These are phyloP conservation scores for Ctenochaetus hawaiiensis DNA, from an alignment of 2,797 vertebrate species.

Conservation along the genomic window DNA sequence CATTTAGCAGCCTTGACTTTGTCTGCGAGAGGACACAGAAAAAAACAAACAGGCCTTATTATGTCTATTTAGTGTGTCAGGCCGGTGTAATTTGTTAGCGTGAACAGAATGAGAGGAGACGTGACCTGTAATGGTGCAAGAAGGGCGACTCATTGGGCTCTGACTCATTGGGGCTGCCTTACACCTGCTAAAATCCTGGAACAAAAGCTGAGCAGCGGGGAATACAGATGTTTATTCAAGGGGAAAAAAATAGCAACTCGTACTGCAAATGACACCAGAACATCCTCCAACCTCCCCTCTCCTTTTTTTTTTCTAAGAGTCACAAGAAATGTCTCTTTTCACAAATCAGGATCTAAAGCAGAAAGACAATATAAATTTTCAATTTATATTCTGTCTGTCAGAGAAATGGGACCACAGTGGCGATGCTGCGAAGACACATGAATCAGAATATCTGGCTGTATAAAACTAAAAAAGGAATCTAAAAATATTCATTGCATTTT, in stretches of 20 bases:
- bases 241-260: constrained; percentile 33
- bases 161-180: constrained; percentile 25
- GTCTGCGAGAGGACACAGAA: constrained; percentile 47
- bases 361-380: constrained; percentile 82
- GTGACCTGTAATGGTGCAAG: constrained; percentile 66
- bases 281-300: background rate
- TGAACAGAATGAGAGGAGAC: constrained; percentile 71
- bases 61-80: constrained; percentile 74
- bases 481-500: constrained; percentile 51
- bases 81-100: constrained; percentile 66
- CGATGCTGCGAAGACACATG: constrained; percentile 65
- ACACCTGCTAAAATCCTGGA: constrained; percentile 55
- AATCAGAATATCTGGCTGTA: constrained; percentile 67
- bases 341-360: constrained; percentile 73
- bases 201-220: constrained; percentile 43
- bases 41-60: constrained; percentile 69
- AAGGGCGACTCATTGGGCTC: constrained; percentile 63
- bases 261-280: constrained; percentile 50
- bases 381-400: constrained; percentile 87
- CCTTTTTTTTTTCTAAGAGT: constrained; percentile 28
- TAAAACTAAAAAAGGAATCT: constrained; percentile 47
- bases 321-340: constrained; percentile 66
- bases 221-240: constrained; percentile 54
- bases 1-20: constrained; percentile 67
- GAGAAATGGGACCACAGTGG: constrained; percentile 61